Evolutionary conservation across 2,797 vertebrate genomes (phyloP).

Genomic region (Myiothlypis coronata): DNA sequence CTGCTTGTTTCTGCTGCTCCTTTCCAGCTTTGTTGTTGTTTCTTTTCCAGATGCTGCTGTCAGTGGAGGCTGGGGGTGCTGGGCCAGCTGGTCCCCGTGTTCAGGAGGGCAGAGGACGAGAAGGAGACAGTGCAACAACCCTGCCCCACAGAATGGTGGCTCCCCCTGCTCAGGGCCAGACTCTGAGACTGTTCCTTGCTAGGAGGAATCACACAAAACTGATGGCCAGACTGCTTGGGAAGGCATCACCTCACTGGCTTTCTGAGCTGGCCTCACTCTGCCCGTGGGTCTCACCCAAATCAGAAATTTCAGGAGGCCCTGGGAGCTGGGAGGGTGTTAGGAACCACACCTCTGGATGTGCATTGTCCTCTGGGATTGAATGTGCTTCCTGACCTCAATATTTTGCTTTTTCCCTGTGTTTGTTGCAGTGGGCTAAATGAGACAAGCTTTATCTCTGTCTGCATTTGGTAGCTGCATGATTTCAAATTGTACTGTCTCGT

Average conservation of each 20-base stretch:
- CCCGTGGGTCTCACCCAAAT: not conserved
- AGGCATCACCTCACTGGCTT: not conserved
- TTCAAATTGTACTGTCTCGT: constrained; percentile 51
- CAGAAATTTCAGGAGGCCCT: not conserved
- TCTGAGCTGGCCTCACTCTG: not conserved
- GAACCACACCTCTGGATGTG: not conserved
- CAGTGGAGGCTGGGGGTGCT: constrained; percentile 91
- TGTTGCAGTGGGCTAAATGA: constrained; percentile 50
- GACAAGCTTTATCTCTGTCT: constrained; percentile 54
- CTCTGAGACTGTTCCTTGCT: constrained; percentile 74
- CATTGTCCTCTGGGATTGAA: not conserved
- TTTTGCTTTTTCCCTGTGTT: constrained; percentile 37
- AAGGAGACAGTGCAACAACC: constrained; percentile 85
- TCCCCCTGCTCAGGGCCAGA: constrained; percentile 75
- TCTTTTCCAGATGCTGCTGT: constrained; percentile 72
- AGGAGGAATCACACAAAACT: not conserved
- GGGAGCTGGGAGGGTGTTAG: not conserved
- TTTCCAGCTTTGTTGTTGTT: not conserved
- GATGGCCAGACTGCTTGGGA: not conserved
- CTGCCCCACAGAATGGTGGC: constrained; percentile 75
- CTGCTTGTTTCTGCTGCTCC: not conserved
- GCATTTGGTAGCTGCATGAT: constrained; percentile 41
- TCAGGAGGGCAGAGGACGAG: constrained; percentile 72
- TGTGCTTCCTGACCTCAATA: constrained; percentile 31
- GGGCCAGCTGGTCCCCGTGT: constrained; percentile 86